Evolutionary conservation across 2,797 vertebrate genomes (phyloP).

Genomic region (Otolemur crassicaudatus): DNA sequence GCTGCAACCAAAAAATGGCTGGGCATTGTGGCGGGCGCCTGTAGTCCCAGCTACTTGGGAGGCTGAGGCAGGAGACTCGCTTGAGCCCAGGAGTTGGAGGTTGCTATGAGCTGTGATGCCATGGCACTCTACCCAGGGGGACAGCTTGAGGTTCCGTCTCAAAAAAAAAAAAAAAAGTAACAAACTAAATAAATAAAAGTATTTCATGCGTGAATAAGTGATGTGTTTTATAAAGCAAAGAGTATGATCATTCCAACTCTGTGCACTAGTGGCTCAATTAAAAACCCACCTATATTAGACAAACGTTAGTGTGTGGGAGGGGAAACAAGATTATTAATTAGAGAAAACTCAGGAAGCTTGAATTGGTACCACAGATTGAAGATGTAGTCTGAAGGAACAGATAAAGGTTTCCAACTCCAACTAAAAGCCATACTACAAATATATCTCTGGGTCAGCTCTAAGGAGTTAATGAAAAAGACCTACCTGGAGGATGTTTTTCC

Average conservation of each 20-base stretch:
- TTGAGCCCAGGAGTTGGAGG: no score
- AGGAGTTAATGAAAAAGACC: neutral
- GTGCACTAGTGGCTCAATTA: neutral
- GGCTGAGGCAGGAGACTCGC: no score
- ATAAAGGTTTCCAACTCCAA: neutral
- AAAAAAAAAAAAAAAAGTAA: neutral
- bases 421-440: neutral
- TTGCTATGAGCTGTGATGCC: no score
- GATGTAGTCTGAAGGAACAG: neutral
- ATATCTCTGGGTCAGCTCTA: neutral
- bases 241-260: neutral
- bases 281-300: neutral
- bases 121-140: no score
- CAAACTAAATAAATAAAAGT: neutral
- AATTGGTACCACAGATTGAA: neutral
- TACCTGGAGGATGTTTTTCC: slow-evolving; percentile 35
- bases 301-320: neutral
- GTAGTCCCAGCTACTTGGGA: no score
- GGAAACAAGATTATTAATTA: neutral
- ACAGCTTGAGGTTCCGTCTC: no score
- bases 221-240: neutral
- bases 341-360: neutral
- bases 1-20: no score
- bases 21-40: no score
- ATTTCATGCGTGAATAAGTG: neutral